A percentile compares a stretch with the other conserved stretches of the same genome.
Evolutionary conservation across 2,113 vertebrate species (phyloP).

Genomic region (Hiodon alosoides): DNA sequence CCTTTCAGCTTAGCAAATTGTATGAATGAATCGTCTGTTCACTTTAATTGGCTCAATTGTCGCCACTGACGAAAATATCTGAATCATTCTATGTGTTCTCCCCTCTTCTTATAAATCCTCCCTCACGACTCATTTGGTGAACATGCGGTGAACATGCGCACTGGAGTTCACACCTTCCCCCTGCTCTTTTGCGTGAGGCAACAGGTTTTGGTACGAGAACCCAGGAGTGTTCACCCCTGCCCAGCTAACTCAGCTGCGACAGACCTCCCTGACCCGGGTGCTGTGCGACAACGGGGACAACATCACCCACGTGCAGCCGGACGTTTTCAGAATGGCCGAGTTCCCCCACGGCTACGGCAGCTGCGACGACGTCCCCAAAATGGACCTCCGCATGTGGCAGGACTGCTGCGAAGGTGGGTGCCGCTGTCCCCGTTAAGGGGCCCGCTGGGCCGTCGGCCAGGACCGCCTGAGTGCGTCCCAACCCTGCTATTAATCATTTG

Average conservation of each 20-base stretch:
- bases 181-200: constrained; percentile 34
- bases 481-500: too few relatives aligned
- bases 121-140: not conserved
- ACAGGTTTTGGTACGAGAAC: constrained; percentile 96
- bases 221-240: constrained; percentile 84
- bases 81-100: too few relatives aligned
- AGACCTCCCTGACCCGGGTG: constrained; percentile 82
- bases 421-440: not conserved
- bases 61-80: too few relatives aligned
- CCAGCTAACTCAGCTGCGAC: constrained; percentile 91
- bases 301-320: constrained; percentile 84
- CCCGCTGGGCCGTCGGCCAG: not conserved
- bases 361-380: constrained; percentile 79
- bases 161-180: not conserved
- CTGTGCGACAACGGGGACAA: constrained; percentile 93
- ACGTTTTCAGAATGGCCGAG: constrained; percentile 83
- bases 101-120: not conserved
- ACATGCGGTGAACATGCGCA: not conserved
- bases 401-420: constrained; percentile 93
- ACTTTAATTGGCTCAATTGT: too few relatives aligned
- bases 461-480: not conserved
- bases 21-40: too few relatives aligned
- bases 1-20: too few relatives aligned
- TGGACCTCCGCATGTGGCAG: constrained; percentile 96
- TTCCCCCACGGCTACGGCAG: constrained; percentile 82